Evolutionary conservation across 1,140 invertebrate genomes (phyloP), one percentile per base, ranked within the genome.

Genomic region (Nephotettix cincticeps): DNA sequence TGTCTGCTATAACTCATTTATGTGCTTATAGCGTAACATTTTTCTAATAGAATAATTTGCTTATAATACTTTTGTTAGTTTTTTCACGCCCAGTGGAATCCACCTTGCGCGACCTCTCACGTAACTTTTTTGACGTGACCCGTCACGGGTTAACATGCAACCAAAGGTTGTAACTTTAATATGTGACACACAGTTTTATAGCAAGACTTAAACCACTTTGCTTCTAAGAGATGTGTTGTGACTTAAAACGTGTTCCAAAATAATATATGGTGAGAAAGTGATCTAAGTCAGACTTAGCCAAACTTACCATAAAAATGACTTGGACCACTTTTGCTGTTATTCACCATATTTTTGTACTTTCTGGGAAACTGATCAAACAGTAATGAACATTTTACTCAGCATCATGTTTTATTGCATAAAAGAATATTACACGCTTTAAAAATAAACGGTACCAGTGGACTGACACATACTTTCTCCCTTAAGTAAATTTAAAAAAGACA

Each of bases 121-220:
- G n/a, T n/a, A n/a, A n/a, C n/a, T n/a, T n/a, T n/a, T n/a, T n/a
- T n/a, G n/a, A n/a, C n/a, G n/a, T n/a, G n/a, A n/a, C n/a, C n/a
- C n/a, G n/a, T n/a, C n/a, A n/a, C n/a, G n/a, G n/a, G n/a, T 51
- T 51, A 51, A 51, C 47, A 51, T 51, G 47, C 47, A 51, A 51
- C 47, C 47, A 51, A n/a, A 51, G 21, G 6, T 19, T 51, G 47
- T 51, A 51, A 51, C 47, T 19, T 51, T 2, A 51, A 51, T 51
- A 9, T 51, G n/a, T n/a, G n/a, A n/a, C n/a, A 51, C 47, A n/a
- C 47, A 51, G 47, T 51, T 51, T 51, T 51, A 51, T 17, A 51
- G 47, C 47, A 51, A 17, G 14, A 19, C 14, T 17, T 19, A 21
- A 4, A 51, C 14, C 6, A 51, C 14, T 19, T 21, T 51, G 47